Base-by-base conservation (phyloP, 2,888 invertebrate species). In the Ligdia adustata region DNA sequence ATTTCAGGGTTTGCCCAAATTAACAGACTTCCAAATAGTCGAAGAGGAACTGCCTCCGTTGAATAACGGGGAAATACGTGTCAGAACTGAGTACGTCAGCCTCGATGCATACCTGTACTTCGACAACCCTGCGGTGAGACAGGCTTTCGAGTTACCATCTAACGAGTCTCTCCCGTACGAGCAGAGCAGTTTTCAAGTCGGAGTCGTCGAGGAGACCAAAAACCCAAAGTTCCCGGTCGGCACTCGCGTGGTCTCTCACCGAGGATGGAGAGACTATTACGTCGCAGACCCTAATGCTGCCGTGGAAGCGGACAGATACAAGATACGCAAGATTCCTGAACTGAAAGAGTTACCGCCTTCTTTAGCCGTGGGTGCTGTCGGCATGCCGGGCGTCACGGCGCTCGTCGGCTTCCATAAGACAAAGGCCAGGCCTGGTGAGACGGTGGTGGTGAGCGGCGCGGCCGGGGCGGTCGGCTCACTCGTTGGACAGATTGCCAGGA, bases 401-500 rank as follows among this genome's bases (percentile, higher is more conserved):
- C 32, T 32, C n/a, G 15, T 41, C 2, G 40, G 24, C 1, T 24
- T 32, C 2, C 9, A 18, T n/a, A 15, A 64, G 20, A 9, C 15
- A 4, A 14, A 66, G 2, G 32, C 32, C 4, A 41, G 32, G 5
- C 6, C 32, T 2, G 40, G 40, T 6, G 40, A 41, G 4, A 92
- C 92, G 0, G 90, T 94, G 0, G 91, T 94, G 2, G 91, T 94
- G 2, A 92, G 90, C 9, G 91, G 91, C 0, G 94, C 94, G 6
- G 94, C 93, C 1, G 94, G 94, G 9, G 94, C 93, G 12, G 93
- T 94, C 7, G 94, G 94, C 6, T 91, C 89, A 59, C 75, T 91
- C 16, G 94, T 93, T 1, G 94, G 94, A 3, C 94, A 94, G 76
- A 92, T 94, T 51, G 94, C 92, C 1, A 94, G 93, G 71, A 88